Evolutionary conservation across 2,888 invertebrate genomes (phyloP).

Genomic region (Hoplodrina blanda): DNA sequence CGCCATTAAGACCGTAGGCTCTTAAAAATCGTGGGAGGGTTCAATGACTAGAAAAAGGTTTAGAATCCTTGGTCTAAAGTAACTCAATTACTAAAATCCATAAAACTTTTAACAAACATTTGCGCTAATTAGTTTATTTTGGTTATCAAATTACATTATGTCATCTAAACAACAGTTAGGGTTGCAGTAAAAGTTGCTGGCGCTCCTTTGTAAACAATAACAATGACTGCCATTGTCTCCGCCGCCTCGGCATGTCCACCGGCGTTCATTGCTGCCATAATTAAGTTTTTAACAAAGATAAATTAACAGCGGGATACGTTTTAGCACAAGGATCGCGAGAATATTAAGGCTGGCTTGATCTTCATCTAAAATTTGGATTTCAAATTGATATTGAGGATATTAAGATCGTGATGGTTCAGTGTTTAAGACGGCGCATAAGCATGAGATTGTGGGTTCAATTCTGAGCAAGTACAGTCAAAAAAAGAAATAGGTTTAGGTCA

Average conservation of each 20-base stretch:
- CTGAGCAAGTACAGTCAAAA: no score
- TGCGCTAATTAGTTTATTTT: constrained; percentile 55
- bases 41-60: no score
- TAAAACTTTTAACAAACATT: constrained; percentile 45
- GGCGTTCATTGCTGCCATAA: constrained; percentile 70
- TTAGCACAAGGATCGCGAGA: constrained; percentile 55
- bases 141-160: constrained; percentile 58
- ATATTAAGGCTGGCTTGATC: constrained; percentile 30
- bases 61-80: not conserved
- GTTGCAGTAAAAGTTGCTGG: constrained; percentile 60
- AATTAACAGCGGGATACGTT: constrained; percentile 71
- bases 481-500: no score
- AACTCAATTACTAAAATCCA: constrained; percentile 42
- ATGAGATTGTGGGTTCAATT: no score
- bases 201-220: constrained; percentile 63
- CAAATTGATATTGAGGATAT: not conserved
- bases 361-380: constrained; percentile 21
- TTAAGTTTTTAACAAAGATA: constrained; percentile 74
- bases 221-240: constrained; percentile 69
- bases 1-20: no score
- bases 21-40: no score
- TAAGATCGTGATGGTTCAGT: no score
- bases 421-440: no score
- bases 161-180: constrained; percentile 60
- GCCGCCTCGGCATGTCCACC: constrained; percentile 62